These are phyloP conservation scores for Sitta europaea DNA, from an alignment of 2,113 vertebrate species.

Conservation along the genomic window DNA sequence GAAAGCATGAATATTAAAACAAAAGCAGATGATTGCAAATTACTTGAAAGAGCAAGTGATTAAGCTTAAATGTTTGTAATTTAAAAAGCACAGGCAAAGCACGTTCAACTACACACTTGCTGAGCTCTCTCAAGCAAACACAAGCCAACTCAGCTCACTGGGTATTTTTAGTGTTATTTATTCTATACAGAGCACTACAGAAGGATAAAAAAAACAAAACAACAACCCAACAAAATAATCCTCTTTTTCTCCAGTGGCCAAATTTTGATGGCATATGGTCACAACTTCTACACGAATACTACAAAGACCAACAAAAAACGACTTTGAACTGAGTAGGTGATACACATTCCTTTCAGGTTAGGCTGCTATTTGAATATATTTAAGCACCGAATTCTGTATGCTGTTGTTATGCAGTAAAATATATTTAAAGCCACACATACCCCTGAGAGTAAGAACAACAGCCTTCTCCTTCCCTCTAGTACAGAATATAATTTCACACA, in stretches of 20 bases:
- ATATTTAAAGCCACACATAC: not conserved
- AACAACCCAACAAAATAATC: not conserved
- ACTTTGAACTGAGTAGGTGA: not conserved
- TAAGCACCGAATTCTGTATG: not conserved
- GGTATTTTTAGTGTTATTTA: not conserved
- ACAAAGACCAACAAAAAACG: not conserved
- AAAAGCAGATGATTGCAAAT: slow-evolving; percentile 25
- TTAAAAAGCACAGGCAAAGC: slow-evolving; percentile 17
- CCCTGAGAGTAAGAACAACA: not conserved
- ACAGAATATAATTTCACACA: not conserved
- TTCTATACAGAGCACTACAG: not conserved
- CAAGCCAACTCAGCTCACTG: not conserved
- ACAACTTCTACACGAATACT: not conserved
- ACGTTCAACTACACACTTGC: not conserved
- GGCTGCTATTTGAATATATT: not conserved
- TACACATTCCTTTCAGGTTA: not conserved
- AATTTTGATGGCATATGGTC: not conserved
- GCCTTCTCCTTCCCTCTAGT: not conserved
- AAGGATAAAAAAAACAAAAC: not conserved
- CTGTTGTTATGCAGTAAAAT: not conserved
- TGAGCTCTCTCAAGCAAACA: not conserved
- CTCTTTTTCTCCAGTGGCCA: not conserved
- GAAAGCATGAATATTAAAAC: slow-evolving; percentile 36
- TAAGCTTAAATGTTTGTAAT: slow-evolving; percentile 10
- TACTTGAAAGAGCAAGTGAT: slow-evolving; percentile 22